These are phyloP conservation scores for Acromyrmex heyeri DNA, from an alignment of 1,140 invertebrate genomes.

Conservation along the genomic window DNA sequence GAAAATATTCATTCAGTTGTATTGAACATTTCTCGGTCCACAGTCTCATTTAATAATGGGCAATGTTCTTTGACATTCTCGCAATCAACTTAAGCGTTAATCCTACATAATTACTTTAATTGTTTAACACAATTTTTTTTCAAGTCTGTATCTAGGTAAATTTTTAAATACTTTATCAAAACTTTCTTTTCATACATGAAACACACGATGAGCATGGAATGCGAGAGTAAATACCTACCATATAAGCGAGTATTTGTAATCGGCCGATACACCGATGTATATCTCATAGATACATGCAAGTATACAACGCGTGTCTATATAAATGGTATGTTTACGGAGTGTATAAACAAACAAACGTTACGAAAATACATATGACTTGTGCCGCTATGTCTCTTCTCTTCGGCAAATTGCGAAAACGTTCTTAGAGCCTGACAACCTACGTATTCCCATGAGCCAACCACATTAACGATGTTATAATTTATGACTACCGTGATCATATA, in stretches of 20 bases:
- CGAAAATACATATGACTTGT: slow-evolving; percentile 70
- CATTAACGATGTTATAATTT: slow-evolving; percentile 34
- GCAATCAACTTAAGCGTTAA: too few relatives aligned
- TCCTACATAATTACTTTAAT: too few relatives aligned
- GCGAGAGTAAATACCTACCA: not conserved
- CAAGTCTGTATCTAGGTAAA: too few relatives aligned
- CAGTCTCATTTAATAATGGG: too few relatives aligned
- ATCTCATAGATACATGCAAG: not conserved
- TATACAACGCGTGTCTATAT: slow-evolving; percentile 3
- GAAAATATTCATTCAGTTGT: too few relatives aligned
- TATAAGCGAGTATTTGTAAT: slow-evolving; percentile 11
- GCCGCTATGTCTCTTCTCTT: slow-evolving; percentile 28
- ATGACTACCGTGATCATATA: not conserved
- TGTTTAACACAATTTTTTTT: too few relatives aligned
- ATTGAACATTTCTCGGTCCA: too few relatives aligned
- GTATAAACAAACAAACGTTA: slow-evolving; percentile 68
- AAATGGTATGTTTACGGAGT: slow-evolving; percentile 10
- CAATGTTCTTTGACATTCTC: too few relatives aligned
- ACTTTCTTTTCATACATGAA: not conserved
- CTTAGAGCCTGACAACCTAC: slow-evolving; percentile 26
- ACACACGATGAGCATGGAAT: not conserved
- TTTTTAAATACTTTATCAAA: too few relatives aligned
- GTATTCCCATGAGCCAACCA: slow-evolving; percentile 28
- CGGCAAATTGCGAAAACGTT: slow-evolving; percentile 46
- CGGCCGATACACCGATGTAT: slow-evolving; percentile 18